These are phyloP conservation scores for Xestia sexstrigata DNA, from an alignment of 2,888 invertebrate species.

Conservation along the genomic window DNA sequence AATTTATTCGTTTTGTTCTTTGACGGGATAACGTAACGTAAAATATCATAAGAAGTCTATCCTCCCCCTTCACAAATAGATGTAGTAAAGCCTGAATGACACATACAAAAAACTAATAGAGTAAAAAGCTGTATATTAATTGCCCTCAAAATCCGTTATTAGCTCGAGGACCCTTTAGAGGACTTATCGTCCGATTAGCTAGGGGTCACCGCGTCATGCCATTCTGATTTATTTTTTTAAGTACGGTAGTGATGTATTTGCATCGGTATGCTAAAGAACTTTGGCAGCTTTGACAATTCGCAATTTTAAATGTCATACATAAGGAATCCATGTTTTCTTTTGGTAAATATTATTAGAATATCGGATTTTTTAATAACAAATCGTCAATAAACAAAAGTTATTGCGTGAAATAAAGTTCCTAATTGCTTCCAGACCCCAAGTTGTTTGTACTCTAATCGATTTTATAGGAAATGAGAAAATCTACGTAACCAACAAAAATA, in stretches of 20 bases:
- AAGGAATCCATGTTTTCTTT: too few relatives aligned
- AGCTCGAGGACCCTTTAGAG: conserved; percentile 47
- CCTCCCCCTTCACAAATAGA: background rate
- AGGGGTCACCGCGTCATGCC: conserved; percentile 59
- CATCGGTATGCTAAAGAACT: conserved; percentile 18
- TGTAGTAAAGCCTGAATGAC: conserved; percentile 54
- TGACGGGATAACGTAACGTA: background rate
- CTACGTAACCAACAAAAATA: background rate
- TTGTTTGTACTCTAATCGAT: background rate
- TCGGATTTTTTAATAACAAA: background rate
- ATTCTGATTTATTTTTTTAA: conserved; percentile 55
- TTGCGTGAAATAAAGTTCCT: background rate
- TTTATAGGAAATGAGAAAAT: background rate
- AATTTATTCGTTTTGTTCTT: too few relatives aligned
- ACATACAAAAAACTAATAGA: conserved; percentile 45
- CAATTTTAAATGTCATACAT: background rate
- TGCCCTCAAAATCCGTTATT: conserved; percentile 54
- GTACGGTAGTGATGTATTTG: conserved; percentile 36
- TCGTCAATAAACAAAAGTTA: background rate
- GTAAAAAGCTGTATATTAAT: conserved; percentile 55
- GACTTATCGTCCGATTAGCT: conserved; percentile 60
- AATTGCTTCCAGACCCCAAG: background rate
- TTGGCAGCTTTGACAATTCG: background rate
- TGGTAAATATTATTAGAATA: background rate
- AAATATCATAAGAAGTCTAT: background rate